phyloP scores from a whole-genome alignment of 2,888 invertebrate genomes.

The Ophion ellenae region DNA sequence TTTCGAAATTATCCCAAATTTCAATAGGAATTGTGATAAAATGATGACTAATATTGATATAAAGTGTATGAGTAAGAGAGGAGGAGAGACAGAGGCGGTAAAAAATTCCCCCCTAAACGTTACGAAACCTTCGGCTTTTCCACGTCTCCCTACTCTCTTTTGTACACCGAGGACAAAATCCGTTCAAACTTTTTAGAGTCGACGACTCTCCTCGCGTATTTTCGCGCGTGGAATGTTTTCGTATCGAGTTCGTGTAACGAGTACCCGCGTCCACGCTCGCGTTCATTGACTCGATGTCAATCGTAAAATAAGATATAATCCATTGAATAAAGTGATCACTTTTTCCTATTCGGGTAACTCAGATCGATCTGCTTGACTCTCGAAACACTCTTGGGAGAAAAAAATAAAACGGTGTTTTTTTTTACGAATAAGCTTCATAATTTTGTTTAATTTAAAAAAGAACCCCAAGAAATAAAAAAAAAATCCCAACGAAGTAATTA shows the following conservation, averaged over 20 bases:
- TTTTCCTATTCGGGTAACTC: not conserved
- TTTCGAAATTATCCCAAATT: too few species aligned
- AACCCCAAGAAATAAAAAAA: not conserved
- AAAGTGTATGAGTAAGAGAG: not conserved
- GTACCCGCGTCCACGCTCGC: constrained; percentile 13
- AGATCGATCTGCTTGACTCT: not conserved
- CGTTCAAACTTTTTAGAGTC: constrained; percentile 24
- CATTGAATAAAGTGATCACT: not conserved
- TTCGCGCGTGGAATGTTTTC: constrained; percentile 21
- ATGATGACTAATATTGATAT: too few species aligned
- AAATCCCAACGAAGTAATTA: not conserved
- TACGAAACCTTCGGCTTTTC: constrained; percentile 8
- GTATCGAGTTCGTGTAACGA: constrained; percentile 27
- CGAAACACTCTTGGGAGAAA: not conserved
- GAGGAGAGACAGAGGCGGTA: not conserved
- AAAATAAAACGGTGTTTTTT: not conserved
- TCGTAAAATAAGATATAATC: not conserved
- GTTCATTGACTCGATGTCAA: constrained; percentile 20
- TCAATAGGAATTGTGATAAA: too few species aligned
- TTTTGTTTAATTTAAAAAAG: not conserved
- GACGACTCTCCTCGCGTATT: constrained; percentile 32
- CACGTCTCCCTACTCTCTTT: constrained; percentile 8
- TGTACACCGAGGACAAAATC: constrained; percentile 30
- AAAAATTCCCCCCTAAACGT: constrained; percentile 9
- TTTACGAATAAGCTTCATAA: not conserved